Conservation (phyloP, 2,113 vertebrate genomes). For the Hassar affinis region DNA sequence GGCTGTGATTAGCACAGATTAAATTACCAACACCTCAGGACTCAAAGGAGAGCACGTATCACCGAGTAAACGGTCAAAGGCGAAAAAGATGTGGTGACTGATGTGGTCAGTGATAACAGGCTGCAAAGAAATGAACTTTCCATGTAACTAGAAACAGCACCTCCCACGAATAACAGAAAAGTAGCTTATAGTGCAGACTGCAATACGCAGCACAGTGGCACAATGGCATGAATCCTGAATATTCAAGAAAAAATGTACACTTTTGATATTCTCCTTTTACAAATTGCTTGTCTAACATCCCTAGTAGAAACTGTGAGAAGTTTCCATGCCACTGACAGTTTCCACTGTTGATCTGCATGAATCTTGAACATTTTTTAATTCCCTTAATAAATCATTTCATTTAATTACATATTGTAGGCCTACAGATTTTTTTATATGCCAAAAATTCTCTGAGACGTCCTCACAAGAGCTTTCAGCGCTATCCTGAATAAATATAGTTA, state of each 20-base stretch:
- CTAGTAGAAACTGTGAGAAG: too few species aligned
- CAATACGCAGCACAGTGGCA: background rate
- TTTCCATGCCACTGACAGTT: too few species aligned
- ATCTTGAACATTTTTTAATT: too few species aligned
- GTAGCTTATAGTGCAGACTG: background rate
- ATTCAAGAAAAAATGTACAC: background rate
- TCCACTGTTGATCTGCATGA: too few species aligned
- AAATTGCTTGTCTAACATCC: too few species aligned
- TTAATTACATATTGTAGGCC: too few species aligned
- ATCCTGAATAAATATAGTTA: background rate
- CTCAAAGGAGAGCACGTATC: background rate
- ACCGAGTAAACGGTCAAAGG: background rate
- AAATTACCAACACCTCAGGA: background rate
- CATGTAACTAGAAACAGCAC: background rate
- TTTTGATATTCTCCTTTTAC: too few species aligned
- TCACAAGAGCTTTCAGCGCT: too few species aligned
- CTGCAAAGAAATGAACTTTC: background rate
- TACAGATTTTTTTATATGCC: too few species aligned
- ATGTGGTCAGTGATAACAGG: background rate
- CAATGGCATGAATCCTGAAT: background rate
- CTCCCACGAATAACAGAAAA: background rate
- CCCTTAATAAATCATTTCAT: too few species aligned
- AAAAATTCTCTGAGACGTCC: background rate
- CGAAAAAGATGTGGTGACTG: background rate
- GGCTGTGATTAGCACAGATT: constrained; percentile 22